A percentile compares a stretch with the other conserved stretches of the same genome.
These are phyloP conservation scores for Saturnia pavonia DNA, from an alignment of 2,888 invertebrate genomes.

Conservation along the genomic window DNA sequence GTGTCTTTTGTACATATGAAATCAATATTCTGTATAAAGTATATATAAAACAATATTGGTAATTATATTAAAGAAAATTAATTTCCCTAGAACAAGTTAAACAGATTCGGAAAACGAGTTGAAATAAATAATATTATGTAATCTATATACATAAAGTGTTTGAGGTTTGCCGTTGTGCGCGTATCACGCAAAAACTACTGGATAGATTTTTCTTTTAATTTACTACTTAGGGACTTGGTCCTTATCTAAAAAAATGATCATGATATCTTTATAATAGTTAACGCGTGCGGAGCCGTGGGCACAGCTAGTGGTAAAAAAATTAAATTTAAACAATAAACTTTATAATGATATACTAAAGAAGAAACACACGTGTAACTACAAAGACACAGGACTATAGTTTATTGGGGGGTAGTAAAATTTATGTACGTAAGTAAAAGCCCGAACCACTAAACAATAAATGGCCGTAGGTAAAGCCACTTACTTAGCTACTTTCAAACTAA, in stretches of 20 bases:
- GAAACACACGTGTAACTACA: neutral
- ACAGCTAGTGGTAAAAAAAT: neutral
- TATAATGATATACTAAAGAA: neutral
- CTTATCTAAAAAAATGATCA: too few species aligned
- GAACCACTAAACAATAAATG: conserved; percentile 42
- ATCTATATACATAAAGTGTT: too few species aligned
- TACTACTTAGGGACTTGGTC: too few species aligned
- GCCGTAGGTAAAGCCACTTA: conserved; percentile 45
- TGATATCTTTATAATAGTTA: too few species aligned
- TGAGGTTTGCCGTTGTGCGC: too few species aligned
- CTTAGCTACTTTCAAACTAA: conserved; percentile 43
- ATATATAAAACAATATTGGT: neutral
- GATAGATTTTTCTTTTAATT: too few species aligned
- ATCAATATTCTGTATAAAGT: neutral
- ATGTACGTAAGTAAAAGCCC: conserved; percentile 17
- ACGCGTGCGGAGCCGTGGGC: too few species aligned
- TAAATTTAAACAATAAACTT: neutral
- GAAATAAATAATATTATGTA: neutral
- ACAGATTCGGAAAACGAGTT: neutral
- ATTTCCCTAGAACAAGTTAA: neutral
- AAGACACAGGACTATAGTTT: conserved; percentile 22
- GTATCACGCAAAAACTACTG: too few species aligned
- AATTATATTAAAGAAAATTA: neutral
- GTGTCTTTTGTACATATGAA: neutral
- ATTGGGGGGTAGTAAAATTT: conserved; percentile 20